Evolutionary conservation across 2,113 vertebrate genomes (phyloP).

Genomic region (Mustela lutreola): DNA sequence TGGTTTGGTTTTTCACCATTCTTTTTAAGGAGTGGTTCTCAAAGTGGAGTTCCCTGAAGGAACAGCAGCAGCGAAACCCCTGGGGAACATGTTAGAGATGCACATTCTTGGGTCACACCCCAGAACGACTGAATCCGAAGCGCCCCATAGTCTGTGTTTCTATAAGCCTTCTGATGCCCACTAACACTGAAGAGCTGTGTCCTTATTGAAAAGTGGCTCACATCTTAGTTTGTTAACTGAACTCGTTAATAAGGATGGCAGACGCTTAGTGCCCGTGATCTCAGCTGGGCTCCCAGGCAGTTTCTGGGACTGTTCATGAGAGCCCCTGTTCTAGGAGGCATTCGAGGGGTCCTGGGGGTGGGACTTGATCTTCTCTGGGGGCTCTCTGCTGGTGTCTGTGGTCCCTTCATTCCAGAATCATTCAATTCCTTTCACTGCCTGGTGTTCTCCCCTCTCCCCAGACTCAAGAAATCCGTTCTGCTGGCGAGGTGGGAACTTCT

Average conservation of each 20-base stretch:
- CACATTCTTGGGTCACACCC: not conserved
- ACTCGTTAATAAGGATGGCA: not conserved
- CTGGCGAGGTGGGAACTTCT: not conserved
- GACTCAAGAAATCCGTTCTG: not conserved
- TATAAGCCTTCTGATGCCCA: not conserved
- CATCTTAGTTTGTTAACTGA: not conserved
- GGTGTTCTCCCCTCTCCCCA: not conserved
- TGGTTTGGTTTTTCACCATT: fast-evolving
- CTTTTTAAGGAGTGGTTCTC: not conserved
- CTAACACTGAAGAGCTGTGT: not conserved
- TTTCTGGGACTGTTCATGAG: not conserved
- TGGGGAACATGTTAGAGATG: not conserved
- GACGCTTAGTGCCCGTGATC: not conserved
- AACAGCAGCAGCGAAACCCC: not conserved
- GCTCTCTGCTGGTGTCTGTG: not conserved
- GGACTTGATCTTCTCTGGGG: fast-evolving
- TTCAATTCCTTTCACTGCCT: not conserved
- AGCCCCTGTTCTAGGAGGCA: not conserved
- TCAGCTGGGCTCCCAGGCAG: not conserved
- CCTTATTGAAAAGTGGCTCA: not conserved
- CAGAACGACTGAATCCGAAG: not conserved
- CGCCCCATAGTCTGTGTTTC: not conserved
- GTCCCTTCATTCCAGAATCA: not conserved
- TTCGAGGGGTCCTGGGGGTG: too few species aligned
- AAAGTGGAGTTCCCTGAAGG: not conserved